Percentiles rank a stretch among this genome's conserved stretches.
phyloP scores from a whole-genome alignment of 2,797 vertebrate species.

The Sebastes goodei region DNA sequence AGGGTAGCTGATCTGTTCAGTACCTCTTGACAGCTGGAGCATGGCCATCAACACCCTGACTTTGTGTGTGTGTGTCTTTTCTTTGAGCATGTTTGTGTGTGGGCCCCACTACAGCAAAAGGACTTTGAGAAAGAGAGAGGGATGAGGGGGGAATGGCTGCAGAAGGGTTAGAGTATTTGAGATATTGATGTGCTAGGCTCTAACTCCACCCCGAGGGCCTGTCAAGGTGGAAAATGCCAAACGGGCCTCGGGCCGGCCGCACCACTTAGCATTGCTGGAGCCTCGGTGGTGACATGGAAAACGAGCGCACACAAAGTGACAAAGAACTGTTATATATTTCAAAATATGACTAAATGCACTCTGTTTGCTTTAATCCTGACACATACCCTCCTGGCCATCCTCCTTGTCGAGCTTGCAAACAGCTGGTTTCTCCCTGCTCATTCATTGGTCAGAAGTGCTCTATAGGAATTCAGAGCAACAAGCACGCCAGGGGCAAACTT shows the following conservation, averaged over 20 bases:
- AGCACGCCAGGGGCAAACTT: not conserved
- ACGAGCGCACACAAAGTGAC: not conserved
- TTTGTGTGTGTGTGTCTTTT: not conserved
- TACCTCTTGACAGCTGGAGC: constrained; percentile 70
- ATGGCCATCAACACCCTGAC: constrained; percentile 53
- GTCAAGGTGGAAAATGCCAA: constrained; percentile 69
- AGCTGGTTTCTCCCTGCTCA: too few species aligned
- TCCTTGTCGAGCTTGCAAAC: not conserved
- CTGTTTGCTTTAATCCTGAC: too few species aligned
- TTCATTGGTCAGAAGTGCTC: too few species aligned
- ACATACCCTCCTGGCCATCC: not conserved
- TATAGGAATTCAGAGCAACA: not conserved
- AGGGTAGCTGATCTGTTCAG: constrained; percentile 67
- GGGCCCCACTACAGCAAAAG: constrained; percentile 35
- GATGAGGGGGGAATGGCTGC: constrained; percentile 24
- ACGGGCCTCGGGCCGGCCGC: constrained; percentile 36
- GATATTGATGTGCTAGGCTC: constrained; percentile 70
- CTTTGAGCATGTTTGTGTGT: constrained; percentile 10
- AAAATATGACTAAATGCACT: not conserved
- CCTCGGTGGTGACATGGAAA: constrained; percentile 29
- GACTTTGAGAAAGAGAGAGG: constrained; percentile 48
- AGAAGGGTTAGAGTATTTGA: constrained; percentile 61
- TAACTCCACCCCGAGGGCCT: constrained; percentile 68
- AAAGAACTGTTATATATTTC: not conserved
- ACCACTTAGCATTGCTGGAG: constrained; percentile 45